A percentile compares a stretch with the other conserved stretches of the same genome.
Evolutionary conservation across 2,888 invertebrate species (phyloP).

Genomic region (Noctua janthina): DNA sequence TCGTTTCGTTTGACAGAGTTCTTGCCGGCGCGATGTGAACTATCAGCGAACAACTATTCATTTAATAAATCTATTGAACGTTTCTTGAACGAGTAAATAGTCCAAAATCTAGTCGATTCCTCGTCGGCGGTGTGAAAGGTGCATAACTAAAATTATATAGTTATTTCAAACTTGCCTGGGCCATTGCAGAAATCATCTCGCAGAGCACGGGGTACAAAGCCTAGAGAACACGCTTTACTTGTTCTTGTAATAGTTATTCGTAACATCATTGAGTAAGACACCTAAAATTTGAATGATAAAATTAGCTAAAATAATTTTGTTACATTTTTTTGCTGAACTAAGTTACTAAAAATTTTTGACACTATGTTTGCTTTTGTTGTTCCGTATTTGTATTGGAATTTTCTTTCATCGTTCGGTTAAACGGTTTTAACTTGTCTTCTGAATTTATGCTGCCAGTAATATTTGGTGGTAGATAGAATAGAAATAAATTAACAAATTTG

Average conservation of each 20-base stretch:
- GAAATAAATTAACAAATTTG: not conserved
- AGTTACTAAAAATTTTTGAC: constrained; percentile 54
- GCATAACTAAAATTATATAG: not conserved
- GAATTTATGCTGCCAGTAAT: constrained; percentile 65
- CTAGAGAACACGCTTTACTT: constrained; percentile 71
- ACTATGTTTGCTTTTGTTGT: constrained; percentile 64
- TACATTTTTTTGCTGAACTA: constrained; percentile 71
- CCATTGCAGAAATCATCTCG: constrained; percentile 65
- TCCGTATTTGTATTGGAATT: constrained; percentile 47
- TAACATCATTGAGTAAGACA: constrained; percentile 71
- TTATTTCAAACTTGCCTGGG: constrained; percentile 71
- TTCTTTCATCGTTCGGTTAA: constrained; percentile 30
- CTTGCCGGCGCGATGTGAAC: not conserved
- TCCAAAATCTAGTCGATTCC: not conserved
- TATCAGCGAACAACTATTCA: not conserved
- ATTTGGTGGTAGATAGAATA: not conserved
- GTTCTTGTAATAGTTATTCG: constrained; percentile 73
- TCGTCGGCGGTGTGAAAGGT: not conserved
- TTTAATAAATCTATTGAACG: not conserved
- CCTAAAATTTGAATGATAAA: constrained; percentile 65
- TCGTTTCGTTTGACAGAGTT: not conserved
- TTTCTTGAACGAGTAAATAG: not conserved
- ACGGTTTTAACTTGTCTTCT: constrained; percentile 34
- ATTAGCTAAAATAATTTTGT: constrained; percentile 78
- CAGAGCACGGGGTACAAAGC: constrained; percentile 69